Base-by-base conservation (phyloP, 2,888 invertebrate species). In the Ormyrus nitidulus region DNA sequence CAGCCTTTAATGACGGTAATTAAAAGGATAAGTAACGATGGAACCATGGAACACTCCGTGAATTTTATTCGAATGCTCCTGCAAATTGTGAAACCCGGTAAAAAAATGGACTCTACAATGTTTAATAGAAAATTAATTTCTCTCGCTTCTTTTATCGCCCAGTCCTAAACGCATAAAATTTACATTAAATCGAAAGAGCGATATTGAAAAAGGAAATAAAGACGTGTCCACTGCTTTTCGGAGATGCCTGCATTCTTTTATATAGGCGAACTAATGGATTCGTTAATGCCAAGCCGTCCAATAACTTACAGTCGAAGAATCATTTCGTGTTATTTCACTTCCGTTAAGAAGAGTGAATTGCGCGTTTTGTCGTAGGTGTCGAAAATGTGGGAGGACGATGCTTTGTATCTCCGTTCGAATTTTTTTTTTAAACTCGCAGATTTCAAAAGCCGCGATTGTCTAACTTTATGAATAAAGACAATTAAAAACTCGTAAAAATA, bases 1-100 rank as follows among this genome's bases (percentile, higher is more conserved):
- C 51, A 62, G 54, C 3, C 53, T 70, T 69, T 77, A 62, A 64
- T 77, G 62, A 70, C 76, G 44, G 62, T 56, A 56, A 62, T 70
- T 64, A 51, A 64, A 13, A 56, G 54, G 64, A 77, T 70, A 77
- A 64, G 77, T 10, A 13, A 51, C 56, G 64, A 77, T 64, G 46
- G 49, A 13, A 51, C 56, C 56, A 77, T 64, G 46, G 49, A 61
- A 76, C 54, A n/a, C 3, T 49, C 54, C 66, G 6, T 11, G 59
- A 69, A 49, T 76, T 61, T 19, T 51, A 59, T 46, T 68, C 46
- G 34, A 13, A 65, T 71, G 7, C 34, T 58, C 49, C 49, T 48
- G 56, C 70, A 69, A 70, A 70, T 70, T 69, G 61, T 53, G 13
- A 53, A 53, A 58, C 34, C 46, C 58, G 34, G 58, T 65, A 65